Base-by-base conservation (phyloP, 2,888 invertebrate species). In the Polyommatus iphigenia region DNA sequence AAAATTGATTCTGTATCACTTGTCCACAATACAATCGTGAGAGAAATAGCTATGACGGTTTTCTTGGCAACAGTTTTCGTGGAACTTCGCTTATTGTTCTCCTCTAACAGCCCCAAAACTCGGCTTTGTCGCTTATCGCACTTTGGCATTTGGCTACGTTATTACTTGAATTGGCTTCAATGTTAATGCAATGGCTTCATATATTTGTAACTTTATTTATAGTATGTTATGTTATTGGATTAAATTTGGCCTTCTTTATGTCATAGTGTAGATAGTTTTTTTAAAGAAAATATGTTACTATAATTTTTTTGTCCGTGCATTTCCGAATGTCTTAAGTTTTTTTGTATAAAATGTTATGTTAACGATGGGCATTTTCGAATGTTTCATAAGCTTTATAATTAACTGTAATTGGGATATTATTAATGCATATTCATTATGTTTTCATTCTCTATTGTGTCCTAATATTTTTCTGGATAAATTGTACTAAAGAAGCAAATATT, bases 11-110 rank as follows among this genome's bases (percentile, higher is more conserved):
- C 3, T 20, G 0, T 62, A 62, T 10, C 20, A 62, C 59, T 62
- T 24, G 59, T 62, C 20, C 10, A 62, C 24, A 62, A 10, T 62
- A 62, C 54, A 54, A 54, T 62, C 24, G 62, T 62, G 62, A 13
- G 24, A 10, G 67, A 67, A 29, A 67, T 67, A 29, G 18, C 18
- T 29, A 67, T 32, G 32, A 32, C 15, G 15, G 67, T 13, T 29
- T 67, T 67, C 67, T 67, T 29, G 67, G 29, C 67, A 67, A 67
- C 15, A 32, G 29, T 67, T 67, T 67, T 67, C 24, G 67, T 29
- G 18, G 18, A 67, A 67, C 29, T 67, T 67, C 67, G 67, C 6
- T 32, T 67, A 67, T 32, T 29, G 67, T 67, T 29, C 67, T 67
- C 15, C 29, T 32, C 29, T 32, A 67, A 29, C 29, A 18, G 6